Evolutionary conservation across 2,888 invertebrate genomes (phyloP).

Genomic region (Tricholauxania praeusta): DNA sequence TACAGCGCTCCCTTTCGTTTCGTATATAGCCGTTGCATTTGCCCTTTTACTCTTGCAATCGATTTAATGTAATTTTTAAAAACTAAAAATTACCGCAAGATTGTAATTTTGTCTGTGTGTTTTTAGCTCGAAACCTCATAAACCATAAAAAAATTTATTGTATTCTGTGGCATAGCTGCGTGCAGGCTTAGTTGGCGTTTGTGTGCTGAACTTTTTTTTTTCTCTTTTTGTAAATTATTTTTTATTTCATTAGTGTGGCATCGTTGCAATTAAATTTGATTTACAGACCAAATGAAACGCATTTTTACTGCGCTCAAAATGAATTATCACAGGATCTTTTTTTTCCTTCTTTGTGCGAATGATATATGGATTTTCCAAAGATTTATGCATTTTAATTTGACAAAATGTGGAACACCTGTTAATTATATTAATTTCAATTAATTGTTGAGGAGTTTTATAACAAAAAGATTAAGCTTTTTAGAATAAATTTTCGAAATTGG

Average conservation of each 20-base stretch:
- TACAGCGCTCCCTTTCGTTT: neutral
- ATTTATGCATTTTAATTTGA: constrained; percentile 25
- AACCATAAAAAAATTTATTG: constrained; percentile 26
- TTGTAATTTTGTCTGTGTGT: neutral
- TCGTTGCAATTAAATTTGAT: constrained; percentile 30
- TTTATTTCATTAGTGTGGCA: constrained; percentile 1
- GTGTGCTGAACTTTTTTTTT: constrained; percentile 4
- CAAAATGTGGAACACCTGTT: constrained; percentile 26
- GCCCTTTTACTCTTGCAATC: too few relatives aligned
- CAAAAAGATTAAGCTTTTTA: too few relatives aligned
- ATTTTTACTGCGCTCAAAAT: constrained; percentile 13
- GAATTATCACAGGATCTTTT: constrained; percentile 27
- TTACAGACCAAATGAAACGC: constrained; percentile 6
- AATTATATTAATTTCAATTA: too few relatives aligned
- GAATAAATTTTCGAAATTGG: too few relatives aligned
- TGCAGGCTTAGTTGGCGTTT: constrained; percentile 19
- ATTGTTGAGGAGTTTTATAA: too few relatives aligned
- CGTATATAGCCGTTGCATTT: constrained; percentile 9
- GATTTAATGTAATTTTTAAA: too few relatives aligned
- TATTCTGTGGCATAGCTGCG: constrained; percentile 12
- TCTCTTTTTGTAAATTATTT: neutral
- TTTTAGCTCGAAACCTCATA: constrained; percentile 13
- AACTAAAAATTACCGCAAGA: too few relatives aligned
- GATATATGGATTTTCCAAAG: constrained; percentile 9
- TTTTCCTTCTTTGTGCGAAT: neutral